These are phyloP conservation scores for Pachycephus smyrnensis DNA, from an alignment of 2,888 invertebrate species.

Conservation along the genomic window DNA sequence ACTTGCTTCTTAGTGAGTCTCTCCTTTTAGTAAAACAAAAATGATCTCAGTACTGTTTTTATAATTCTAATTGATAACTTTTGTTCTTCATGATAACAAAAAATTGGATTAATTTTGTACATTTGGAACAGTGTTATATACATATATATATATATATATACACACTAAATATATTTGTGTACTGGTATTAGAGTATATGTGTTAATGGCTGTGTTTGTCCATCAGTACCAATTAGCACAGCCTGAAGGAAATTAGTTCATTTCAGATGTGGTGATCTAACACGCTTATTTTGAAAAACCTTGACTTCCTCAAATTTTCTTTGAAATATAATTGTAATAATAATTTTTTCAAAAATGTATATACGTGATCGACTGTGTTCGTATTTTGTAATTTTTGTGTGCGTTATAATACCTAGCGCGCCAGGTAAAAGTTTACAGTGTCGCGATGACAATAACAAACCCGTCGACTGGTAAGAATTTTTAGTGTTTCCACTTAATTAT, in stretches of 20 bases:
- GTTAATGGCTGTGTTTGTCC: not conserved
- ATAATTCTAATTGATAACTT: not conserved
- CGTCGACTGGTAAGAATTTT: constrained; percentile 76
- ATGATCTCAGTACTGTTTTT: not conserved
- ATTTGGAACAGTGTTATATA: not conserved
- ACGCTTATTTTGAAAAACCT: not conserved
- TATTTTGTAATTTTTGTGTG: not conserved
- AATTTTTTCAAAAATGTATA: not conserved
- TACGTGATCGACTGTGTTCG: not conserved
- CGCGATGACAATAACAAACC: constrained; percentile 74
- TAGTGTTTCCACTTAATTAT: not conserved
- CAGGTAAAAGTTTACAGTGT: constrained; percentile 55
- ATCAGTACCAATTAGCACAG: not conserved
- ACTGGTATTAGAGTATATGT: not conserved
- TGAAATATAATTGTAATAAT: not conserved
- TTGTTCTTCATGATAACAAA: not conserved
- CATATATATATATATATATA: too few species aligned
- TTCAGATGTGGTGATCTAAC: not conserved
- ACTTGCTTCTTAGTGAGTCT: not conserved
- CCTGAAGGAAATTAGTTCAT: not conserved
- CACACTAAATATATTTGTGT: not conserved
- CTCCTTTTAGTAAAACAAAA: not conserved
- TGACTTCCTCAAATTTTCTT: not conserved
- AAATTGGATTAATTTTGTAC: not conserved
- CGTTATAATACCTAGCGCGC: not conserved